A percentile compares a stretch with the other conserved stretches of the same genome.
These are phyloP conservation scores for Neodiprion pinetum DNA, from an alignment of 1,140 invertebrate genomes.

Conservation along the genomic window DNA sequence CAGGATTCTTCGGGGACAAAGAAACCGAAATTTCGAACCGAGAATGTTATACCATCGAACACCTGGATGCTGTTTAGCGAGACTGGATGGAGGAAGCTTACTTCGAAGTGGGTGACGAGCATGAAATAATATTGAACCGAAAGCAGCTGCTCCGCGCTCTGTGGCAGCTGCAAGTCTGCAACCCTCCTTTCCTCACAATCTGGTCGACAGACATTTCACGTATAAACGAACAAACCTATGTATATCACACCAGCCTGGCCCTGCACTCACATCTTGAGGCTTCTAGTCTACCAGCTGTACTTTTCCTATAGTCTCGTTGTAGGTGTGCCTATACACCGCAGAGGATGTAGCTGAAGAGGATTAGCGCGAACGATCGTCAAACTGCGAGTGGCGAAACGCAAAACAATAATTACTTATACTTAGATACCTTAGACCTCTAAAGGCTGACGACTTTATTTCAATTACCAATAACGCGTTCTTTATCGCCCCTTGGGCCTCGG, in stretches of 20 bases:
- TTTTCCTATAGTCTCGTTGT: too few relatives aligned
- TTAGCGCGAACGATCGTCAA: too few relatives aligned
- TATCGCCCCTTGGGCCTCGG: too few relatives aligned
- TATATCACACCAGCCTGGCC: not conserved
- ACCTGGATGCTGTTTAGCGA: not conserved
- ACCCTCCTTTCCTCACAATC: slow-evolving; percentile 36
- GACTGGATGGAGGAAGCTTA: not conserved
- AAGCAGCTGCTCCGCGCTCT: slow-evolving; percentile 45
- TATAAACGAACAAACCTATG: not conserved
- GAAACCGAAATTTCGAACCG: not conserved
- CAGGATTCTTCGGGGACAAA: not conserved
- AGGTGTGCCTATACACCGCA: too few relatives aligned
- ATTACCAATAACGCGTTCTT: too few relatives aligned
- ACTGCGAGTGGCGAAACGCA: too few relatives aligned
- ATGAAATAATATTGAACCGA: slow-evolving; percentile 50
- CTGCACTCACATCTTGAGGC: not conserved
- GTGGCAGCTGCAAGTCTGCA: slow-evolving; percentile 48
- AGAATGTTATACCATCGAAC: not conserved
- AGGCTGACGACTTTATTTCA: too few relatives aligned
- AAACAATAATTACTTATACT: too few relatives aligned
- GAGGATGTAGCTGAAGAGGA: too few relatives aligned
- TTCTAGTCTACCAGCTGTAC: too few relatives aligned
- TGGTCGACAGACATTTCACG: slow-evolving; percentile 24
- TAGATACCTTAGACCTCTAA: too few relatives aligned
- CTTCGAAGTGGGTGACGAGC: not conserved